Evolutionary conservation across 2,797 vertebrate species (phyloP).

Genomic region (Melanotaenia boesemani): DNA sequence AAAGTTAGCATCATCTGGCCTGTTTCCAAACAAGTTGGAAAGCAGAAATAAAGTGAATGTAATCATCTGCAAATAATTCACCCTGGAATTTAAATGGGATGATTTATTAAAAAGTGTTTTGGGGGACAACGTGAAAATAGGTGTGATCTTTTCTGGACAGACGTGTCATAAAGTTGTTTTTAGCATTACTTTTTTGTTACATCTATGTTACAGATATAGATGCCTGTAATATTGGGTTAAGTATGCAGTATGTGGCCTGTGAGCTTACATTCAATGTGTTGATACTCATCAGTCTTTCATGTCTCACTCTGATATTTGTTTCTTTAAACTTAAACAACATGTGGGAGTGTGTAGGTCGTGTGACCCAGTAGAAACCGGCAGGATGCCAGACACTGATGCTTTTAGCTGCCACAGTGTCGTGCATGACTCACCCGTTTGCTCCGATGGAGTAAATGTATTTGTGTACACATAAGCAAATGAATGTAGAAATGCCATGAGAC

Average conservation of each 20-base stretch:
- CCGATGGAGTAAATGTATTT: constrained; percentile 37
- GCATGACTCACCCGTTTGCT: constrained; percentile 66
- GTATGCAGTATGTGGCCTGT: constrained; percentile 20
- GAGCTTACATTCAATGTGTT: constrained; percentile 24
- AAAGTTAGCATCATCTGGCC: too few relatives aligned
- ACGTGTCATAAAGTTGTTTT: not conserved
- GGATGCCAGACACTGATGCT: constrained; percentile 67
- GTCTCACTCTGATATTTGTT: constrained; percentile 60
- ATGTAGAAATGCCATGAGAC: constrained; percentile 41
- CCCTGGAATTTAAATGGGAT: too few relatives aligned
- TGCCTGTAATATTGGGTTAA: constrained; percentile 4
- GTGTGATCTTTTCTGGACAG: too few relatives aligned
- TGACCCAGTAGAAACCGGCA: constrained; percentile 71
- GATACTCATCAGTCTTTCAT: constrained; percentile 52
- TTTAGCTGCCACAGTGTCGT: constrained; percentile 42
- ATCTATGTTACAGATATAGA: not conserved
- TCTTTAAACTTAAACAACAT: constrained; percentile 66
- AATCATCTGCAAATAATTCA: not conserved
- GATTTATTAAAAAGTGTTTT: not conserved
- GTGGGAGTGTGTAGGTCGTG: constrained; percentile 73
- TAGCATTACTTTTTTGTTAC: not conserved
- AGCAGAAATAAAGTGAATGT: too few relatives aligned
- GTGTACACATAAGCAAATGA: constrained; percentile 32
- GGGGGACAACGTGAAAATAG: too few relatives aligned
- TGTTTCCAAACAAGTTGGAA: too few relatives aligned